Conservation (phyloP, 1,140 invertebrate genomes). For the Watersipora subatra region DNA sequence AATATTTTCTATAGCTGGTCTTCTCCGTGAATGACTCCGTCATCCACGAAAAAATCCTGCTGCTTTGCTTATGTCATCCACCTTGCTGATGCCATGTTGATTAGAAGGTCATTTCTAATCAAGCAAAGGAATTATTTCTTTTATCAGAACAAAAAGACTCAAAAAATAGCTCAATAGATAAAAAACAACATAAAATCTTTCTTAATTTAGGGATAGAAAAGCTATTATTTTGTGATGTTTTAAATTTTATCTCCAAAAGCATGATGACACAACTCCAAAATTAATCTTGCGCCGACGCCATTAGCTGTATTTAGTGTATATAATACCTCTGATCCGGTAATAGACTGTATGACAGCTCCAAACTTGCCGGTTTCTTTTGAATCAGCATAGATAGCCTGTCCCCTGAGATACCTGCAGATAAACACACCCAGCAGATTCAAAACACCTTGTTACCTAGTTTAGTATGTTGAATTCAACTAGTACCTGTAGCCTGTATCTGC, state of each 20-base stretch:
- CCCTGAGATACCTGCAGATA: constrained; percentile 63
- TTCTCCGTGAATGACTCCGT: no score
- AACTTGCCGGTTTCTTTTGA: constrained; percentile 67
- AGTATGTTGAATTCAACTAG: no score
- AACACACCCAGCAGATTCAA: constrained; percentile 12
- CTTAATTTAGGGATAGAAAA: background rate
- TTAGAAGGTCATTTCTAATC: no score
- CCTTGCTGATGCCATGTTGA: no score
- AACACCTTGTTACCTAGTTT: no score
- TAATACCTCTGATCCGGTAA: constrained; percentile 72
- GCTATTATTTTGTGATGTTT: background rate
- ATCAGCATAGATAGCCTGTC: constrained; percentile 79
- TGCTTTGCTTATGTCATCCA: no score
- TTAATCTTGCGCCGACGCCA: no score
- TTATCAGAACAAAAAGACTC: background rate
- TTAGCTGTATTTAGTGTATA: no score
- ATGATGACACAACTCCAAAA: background rate
- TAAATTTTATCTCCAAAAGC: background rate
- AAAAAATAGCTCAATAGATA: background rate
- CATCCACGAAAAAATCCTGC: no score
- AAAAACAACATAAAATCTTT: background rate
- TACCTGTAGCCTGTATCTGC: no score
- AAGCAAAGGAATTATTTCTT: no score
- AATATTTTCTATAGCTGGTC: no score
- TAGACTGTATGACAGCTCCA: constrained; percentile 70